These are phyloP conservation scores for Apamea sordens DNA, from an alignment of 2,888 invertebrate species.

Conservation along the genomic window DNA sequence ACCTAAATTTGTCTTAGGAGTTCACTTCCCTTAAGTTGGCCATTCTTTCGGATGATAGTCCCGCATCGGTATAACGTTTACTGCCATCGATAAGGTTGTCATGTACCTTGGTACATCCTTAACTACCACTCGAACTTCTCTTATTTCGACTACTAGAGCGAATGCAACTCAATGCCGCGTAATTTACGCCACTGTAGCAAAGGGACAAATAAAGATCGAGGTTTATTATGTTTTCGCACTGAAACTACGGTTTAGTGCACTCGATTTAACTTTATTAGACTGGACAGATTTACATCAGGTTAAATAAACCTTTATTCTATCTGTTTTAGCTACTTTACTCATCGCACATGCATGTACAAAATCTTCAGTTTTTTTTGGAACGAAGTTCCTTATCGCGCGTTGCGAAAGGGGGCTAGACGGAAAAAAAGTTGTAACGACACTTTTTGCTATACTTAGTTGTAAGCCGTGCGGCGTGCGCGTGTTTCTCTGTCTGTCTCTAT, in stretches of 20 bases:
- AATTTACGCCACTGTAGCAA: conserved; percentile 33
- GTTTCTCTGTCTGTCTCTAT: too few species aligned
- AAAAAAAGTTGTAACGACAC: too few species aligned
- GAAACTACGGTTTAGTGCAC: conserved; percentile 33
- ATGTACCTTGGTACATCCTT: neutral
- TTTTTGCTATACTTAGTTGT: too few species aligned
- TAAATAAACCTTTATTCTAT: neutral
- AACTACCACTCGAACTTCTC: conserved; percentile 17
- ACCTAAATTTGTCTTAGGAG: neutral
- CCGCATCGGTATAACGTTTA: neutral
- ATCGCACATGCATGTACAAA: neutral
- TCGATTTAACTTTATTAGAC: conserved; percentile 24
- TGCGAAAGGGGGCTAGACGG: too few species aligned
- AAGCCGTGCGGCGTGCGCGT: too few species aligned
- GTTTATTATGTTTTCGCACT: conserved; percentile 29
- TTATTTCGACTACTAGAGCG: conserved; percentile 27
- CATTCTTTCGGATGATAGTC: neutral
- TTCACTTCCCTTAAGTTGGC: neutral
- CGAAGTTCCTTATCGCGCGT: too few species aligned
- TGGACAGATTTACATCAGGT: conserved; percentile 8
- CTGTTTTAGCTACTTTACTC: conserved; percentile 2
- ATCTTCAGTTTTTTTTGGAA: too few species aligned
- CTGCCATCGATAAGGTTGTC: neutral
- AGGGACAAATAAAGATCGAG: conserved; percentile 33
- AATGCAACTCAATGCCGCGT: conserved; percentile 24